Base-by-base conservation (phyloP, 2,888 invertebrate genomes). In the Agrilus biguttatus region DNA sequence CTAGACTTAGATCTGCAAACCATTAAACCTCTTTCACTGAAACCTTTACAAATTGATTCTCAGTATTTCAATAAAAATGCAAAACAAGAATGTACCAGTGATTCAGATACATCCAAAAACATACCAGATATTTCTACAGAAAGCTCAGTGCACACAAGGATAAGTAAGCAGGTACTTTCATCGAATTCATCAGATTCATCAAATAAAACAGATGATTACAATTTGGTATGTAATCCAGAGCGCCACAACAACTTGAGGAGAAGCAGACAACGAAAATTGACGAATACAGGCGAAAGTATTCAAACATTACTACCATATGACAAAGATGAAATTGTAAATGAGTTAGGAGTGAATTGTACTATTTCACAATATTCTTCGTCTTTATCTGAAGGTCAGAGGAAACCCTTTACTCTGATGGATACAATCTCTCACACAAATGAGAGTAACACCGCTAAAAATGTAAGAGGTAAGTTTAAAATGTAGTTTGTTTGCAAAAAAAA, bases 81-180 rank as follows among this genome's bases (percentile, higher is more conserved):
- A 47, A 39, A 14, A 21, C 43, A 40, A 17, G 43, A 40, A 39
- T 44, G 47, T 34, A 53, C 47, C 36, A 63, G 61, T 47, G 65
- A 62, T 48, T 65, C 65, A 5, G 66, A 66, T 51, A 67, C 67
- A 33, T 65, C 66, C 3, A 65, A 64, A 51, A 63, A 67, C 50
- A 65, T 67, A 50, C 65, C 67, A 6, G 65, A 65, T 39, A 58
- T 66, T 46, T 60, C 62, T 2, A 61, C 57, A 39, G 65, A 65
- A 50, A 59, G 58, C 47, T 51, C 10, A 33, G 39, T 33, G 10
- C 28, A 12, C n/a, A 23, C 8, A 21, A 5, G 8, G 6, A 23
- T 23, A 5, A 32, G 28, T 23, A 33, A 21, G 14, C 17, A 23
- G 3, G 37, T 17, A 39, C 39, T 42, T 39, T 47, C 43, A 33